phyloP scores from a whole-genome alignment of 2,113 vertebrate species.

The Paedocypris sp. region DNA sequence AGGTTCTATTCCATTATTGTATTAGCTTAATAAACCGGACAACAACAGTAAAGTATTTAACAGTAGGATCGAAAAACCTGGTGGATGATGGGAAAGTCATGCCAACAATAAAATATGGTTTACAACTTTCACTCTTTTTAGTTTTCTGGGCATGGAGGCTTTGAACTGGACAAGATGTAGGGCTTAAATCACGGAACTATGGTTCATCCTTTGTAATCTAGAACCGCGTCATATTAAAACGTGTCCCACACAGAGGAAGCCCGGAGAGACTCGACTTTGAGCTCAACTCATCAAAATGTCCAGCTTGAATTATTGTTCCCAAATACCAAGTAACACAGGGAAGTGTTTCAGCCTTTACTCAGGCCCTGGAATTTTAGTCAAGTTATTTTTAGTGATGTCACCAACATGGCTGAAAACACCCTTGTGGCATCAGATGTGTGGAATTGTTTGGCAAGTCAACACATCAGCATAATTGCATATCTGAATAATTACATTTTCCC shows the following conservation, averaged over 20 bases:
- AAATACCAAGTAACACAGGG: constrained; percentile 21
- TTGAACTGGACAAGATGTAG: constrained; percentile 20
- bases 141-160: constrained; percentile 20
- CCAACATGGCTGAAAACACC: constrained; percentile 18
- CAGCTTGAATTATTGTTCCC: constrained; percentile 20
- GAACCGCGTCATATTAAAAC: constrained; percentile 22
- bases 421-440: constrained; percentile 18
- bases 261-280: constrained; percentile 9
- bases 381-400: constrained; percentile 30
- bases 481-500: constrained; percentile 19
- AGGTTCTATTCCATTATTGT: constrained; percentile 15
- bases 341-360: constrained; percentile 29
- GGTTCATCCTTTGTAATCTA: constrained; percentile 33
- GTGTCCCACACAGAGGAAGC: constrained; percentile 5
- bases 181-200: constrained; percentile 25
- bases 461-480: not conserved
- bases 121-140: constrained; percentile 16
- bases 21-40: constrained; percentile 29
- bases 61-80: constrained; percentile 28
- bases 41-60: constrained; percentile 27
- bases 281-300: constrained; percentile 32
- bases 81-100: constrained; percentile 38
- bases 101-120: constrained; percentile 25
- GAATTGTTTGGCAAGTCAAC: not conserved
- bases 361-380: constrained; percentile 11